Evolutionary conservation across 2,888 invertebrate genomes (phyloP), one percentile per base, ranked within the genome.

Genomic region (Yponomeuta malinellus): DNA sequence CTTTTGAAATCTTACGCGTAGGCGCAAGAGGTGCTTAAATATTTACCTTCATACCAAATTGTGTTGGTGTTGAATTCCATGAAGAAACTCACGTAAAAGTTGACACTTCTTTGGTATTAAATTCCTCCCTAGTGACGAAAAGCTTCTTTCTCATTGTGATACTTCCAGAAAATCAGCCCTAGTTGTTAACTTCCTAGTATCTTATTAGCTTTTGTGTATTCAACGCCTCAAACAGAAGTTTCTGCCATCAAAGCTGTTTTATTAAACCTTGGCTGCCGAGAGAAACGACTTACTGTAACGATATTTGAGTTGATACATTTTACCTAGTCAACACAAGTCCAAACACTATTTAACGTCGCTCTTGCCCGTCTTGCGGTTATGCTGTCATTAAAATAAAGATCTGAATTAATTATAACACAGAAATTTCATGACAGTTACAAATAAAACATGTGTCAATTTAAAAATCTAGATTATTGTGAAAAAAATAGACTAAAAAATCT

Each of bases 71-170:
- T 67, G 64, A 29, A 64, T 64, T 43, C 68, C 48, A 9, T 48
- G 9, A 43, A 43, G 68, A 68, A 68, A 68, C 48, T 48, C 5
- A 23, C 43, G 68, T 68, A 68, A 68, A 48, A 48, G 65, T 31
- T 65, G 43, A 68, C 68, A 43, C 68, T 48, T n/a, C 48, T 43
- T 37, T 68, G 5, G 65, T 29, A 65, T 65, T 29, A 33, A 65
- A 31, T 33, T 33, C 31, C 33, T 65, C 65, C 33, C 29, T 64
- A 2, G 31, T 43, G 31, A 29, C 12, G 65, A 2, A 65, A 65
- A 65, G 65, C 10, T 29, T 65, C 4, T 65, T 31, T 10, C 65
- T 31, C 15, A 5, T 4, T 59, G 15, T 59, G 12, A 59, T 15
- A 12, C 52, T 59, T 59, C 52, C 52, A 9, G 15, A 15, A 59